Base-by-base conservation (phyloP, 2,797 vertebrate genomes). In the Coreius guichenoti region DNA sequence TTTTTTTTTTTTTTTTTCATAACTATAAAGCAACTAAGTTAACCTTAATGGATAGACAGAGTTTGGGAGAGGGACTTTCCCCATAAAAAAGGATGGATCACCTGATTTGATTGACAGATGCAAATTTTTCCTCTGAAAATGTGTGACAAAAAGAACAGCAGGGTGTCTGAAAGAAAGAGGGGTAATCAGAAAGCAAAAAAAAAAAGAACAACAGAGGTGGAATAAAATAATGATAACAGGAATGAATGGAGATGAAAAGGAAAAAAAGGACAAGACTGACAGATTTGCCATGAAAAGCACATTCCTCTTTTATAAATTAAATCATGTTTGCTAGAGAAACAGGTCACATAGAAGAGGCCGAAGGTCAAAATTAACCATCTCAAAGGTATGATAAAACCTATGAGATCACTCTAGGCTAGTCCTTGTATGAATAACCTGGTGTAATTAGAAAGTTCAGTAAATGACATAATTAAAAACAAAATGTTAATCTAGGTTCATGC, bases 21-120 rank as follows among this genome's bases (percentile, higher is more conserved):
- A 88, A 61, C 72, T 80, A 73, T 68, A 81, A 68, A 65, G 69
- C 45, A n/a, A 13, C 68, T n/a, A 76, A 68, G 67, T 83, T 83
- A 88, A 88, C 65, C 73, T 84, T 86, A 79, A 80, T 56, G 36
- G 69, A 68, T 82, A 86, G 89, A 63, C 67, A 81, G 43, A 69
- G 67, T 47, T 88, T 54, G 8, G 51, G 76, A 72, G 70, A 82
- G 63, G 79, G 82, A 47, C 77, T 21, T 77, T 21, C 12, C 69
- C 29, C 63, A 54, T n/a, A n/a, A n/a, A 89, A 86, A 23, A 63
- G 79, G 56, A 83, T 63, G 81, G 86, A 81, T 86, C 86, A 86
- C 36, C 91, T 72, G 61, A 77, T 17, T 89, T 85, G 84, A 92
- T 81, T 91, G 92, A 91, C 91, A 90, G 76, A 21, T 29, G 2